A percentile compares a stretch with the other conserved stretches of the same genome.
These are phyloP conservation scores for Lottia gigantea DNA, from an alignment of 2,888 invertebrate species.

Conservation along the genomic window DNA sequence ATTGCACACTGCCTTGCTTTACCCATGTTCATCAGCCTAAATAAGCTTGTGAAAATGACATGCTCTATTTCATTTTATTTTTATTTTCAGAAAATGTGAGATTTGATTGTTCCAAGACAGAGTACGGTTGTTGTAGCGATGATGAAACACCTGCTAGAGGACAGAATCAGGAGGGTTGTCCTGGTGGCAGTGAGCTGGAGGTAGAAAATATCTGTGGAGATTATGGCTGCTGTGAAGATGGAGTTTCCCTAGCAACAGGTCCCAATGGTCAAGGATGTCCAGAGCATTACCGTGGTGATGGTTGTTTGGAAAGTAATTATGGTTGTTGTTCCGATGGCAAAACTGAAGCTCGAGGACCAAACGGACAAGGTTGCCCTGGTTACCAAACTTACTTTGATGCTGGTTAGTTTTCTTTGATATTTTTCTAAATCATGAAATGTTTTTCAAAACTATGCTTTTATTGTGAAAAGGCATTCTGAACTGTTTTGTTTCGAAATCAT, in stretches of 20 bases:
- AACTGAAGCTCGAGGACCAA: constrained; percentile 63
- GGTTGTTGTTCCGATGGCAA: constrained; percentile 89
- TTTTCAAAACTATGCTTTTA: too few relatives aligned
- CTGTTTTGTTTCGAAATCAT: too few relatives aligned
- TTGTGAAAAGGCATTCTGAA: too few relatives aligned
- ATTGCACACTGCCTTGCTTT: too few relatives aligned
- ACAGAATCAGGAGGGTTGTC: constrained; percentile 80
- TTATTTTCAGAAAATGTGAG: background rate
- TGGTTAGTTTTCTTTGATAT: background rate
- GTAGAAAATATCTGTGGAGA: constrained; percentile 34
- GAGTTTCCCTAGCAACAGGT: constrained; percentile 86
- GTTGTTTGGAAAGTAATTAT: constrained; percentile 64
- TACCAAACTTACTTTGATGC: background rate
- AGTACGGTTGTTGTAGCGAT: constrained; percentile 73
- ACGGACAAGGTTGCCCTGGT: constrained; percentile 24
- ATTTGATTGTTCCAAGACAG: constrained; percentile 63
- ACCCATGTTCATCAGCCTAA: too few relatives aligned
- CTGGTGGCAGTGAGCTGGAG: constrained; percentile 76
- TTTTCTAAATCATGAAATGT: too few relatives aligned
- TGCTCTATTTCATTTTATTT: too few relatives aligned
- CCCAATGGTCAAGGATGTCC: constrained; percentile 76
- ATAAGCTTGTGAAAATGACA: too few relatives aligned
- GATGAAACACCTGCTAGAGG: constrained; percentile 68
- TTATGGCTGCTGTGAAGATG: constrained; percentile 91
- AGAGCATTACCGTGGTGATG: background rate